Evolutionary conservation across 2,797 vertebrate species (phyloP), one percentile per base, ranked within the genome.

Genomic region (Sebastes dallii): DNA sequence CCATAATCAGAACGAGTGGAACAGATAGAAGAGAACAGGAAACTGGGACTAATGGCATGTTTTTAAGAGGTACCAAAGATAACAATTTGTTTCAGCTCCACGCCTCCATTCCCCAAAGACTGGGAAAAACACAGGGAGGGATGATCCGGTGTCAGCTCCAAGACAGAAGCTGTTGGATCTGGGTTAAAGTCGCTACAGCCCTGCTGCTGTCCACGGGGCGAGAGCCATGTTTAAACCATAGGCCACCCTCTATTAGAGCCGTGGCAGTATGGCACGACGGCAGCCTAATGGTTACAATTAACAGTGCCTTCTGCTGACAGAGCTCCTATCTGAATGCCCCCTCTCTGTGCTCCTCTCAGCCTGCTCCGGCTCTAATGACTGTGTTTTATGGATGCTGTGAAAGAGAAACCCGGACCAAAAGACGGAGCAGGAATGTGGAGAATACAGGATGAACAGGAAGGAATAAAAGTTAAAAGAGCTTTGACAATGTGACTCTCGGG

Each of bases 281-380:
- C 87, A 88, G 89, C 54, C 86, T 95, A 95, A 95, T 95, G 89
- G 91, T 90, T 92, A 91, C 93, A 94, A 95, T 95, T 95, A 95
- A 92, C 88, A 87, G 83, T 83, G 87, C 81, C 89, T 84, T 88
- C 82, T 75, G 88, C 92, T 91, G 89, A 93, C 89, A 92, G 88
- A 87, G 85, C 80, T 80, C 83, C 87, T 66, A 83, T 90, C 86
- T 89, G 85, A 85, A 84, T 74, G 79, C 77, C 84, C 75, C 82
- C 86, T 83, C 66, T 62, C 66, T 62, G 62, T 67, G 81, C 76
- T 77, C 67, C 66, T 70, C 64, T 77, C 79, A 75, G 78, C 73
- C 84, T 70, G 75, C 78, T 89, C 56, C 79, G 50, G 69, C 79
- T 68, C 88, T 95, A 95, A 95, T 94, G 89, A 95, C 91, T 91